phyloP scores from a whole-genome alignment of 2,113 vertebrate species.

The Esox niger region DNA sequence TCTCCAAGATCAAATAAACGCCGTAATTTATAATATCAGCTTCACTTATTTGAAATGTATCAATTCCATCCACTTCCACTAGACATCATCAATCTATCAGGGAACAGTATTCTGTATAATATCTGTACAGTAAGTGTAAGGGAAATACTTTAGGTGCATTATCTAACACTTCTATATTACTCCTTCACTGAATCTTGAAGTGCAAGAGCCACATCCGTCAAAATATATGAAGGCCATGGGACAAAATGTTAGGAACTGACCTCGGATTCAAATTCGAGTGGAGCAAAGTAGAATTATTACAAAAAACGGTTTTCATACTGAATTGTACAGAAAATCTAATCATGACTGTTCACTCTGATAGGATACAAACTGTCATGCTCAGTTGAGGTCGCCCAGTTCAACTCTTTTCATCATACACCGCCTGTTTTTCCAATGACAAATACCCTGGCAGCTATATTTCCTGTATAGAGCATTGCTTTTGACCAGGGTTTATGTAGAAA shows the following conservation, averaged over 20 bases:
- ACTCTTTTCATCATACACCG: slow-evolving; percentile 35
- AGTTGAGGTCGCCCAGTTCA: slow-evolving; percentile 44
- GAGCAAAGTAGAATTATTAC: slow-evolving; percentile 36
- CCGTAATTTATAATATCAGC: slow-evolving; percentile 61
- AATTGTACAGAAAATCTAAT: slow-evolving; percentile 42
- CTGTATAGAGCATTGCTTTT: too few species aligned
- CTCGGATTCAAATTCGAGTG: background rate
- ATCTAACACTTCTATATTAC: slow-evolving; percentile 7
- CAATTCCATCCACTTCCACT: slow-evolving; percentile 59
- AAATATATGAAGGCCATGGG: background rate
- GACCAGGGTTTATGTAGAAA: too few species aligned
- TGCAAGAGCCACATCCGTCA: background rate
- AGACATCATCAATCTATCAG: slow-evolving; percentile 64
- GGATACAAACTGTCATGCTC: slow-evolving; percentile 45
- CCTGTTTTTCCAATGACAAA: slow-evolving; percentile 17
- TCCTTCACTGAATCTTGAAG: background rate
- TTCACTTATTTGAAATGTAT: slow-evolving; percentile 52
- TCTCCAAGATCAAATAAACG: slow-evolving; percentile 71
- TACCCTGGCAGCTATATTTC: too few species aligned
- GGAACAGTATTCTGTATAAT: slow-evolving; percentile 42
- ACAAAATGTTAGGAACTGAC: slow-evolving; percentile 8
- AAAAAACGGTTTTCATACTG: slow-evolving; percentile 61
- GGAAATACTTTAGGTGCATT: slow-evolving; percentile 35
- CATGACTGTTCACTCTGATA: slow-evolving; percentile 52
- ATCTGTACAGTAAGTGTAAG: slow-evolving; percentile 53